Percentiles rank a stretch among this genome's conserved stretches.
Evolutionary conservation across 2,797 vertebrate genomes (phyloP).

Genomic region (Cyclopterus lumpus): DNA sequence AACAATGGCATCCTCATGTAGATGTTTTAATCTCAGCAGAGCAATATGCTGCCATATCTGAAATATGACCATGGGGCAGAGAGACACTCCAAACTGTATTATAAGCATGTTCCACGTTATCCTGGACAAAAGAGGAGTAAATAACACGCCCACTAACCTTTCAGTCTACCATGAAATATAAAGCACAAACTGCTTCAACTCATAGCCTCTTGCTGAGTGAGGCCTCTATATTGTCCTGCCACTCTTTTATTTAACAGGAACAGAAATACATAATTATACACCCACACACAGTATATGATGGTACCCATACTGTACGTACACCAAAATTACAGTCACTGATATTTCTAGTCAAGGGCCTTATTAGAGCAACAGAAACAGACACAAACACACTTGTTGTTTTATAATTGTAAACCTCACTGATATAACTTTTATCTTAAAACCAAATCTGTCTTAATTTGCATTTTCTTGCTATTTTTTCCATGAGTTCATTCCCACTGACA

Average conservation of each 20-base stretch:
- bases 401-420: background rate
- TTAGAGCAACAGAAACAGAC: conserved; percentile 26
- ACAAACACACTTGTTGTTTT: background rate
- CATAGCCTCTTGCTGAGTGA: conserved; percentile 12
- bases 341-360: conserved; percentile 61
- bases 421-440: background rate
- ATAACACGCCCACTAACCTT: background rate
- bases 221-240: conserved; percentile 21
- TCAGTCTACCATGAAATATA: conserved; percentile 13
- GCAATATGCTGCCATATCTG: conserved; percentile 5
- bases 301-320: conserved; percentile 44
- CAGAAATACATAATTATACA: conserved; percentile 66
- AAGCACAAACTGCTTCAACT: conserved; percentile 16
- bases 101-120: background rate
- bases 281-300: conserved; percentile 57
- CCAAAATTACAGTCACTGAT: conserved; percentile 55
- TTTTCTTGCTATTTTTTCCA: background rate
- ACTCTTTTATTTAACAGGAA: conserved; percentile 38
- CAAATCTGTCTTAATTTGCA: background rate
- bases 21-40: conserved; percentile 7
- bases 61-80: background rate
- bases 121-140: background rate
- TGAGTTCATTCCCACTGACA: background rate
- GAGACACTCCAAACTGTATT: background rate
- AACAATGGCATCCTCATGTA: conserved; percentile 18